Evolutionary conservation across 2,888 invertebrate genomes (phyloP).

Genomic region (Tryphoninae sp.): DNA sequence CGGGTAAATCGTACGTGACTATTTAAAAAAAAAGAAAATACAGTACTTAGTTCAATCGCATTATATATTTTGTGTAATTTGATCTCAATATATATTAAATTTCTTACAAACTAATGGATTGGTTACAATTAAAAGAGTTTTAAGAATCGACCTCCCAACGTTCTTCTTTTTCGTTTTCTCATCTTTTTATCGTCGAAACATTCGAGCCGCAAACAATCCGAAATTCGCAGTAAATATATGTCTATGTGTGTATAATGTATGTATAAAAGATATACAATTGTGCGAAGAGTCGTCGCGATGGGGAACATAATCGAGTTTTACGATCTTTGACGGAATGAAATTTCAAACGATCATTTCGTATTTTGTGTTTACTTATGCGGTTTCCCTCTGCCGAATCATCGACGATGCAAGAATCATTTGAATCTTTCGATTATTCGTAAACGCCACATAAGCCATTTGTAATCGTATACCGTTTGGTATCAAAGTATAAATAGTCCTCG

Average conservation of each 20-base stretch:
- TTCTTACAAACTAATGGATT: constrained; percentile 74
- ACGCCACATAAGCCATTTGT: constrained; percentile 9
- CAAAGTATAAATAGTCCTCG: constrained; percentile 71
- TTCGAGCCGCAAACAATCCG: constrained; percentile 18
- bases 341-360: background rate
- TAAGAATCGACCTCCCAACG: constrained; percentile 52
- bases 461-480: constrained; percentile 65
- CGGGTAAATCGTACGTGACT: background rate
- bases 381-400: too few species aligned
- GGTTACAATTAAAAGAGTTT: constrained; percentile 69
- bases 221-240: constrained; percentile 31
- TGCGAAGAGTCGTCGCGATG: constrained; percentile 38
- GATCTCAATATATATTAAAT: constrained; percentile 75
- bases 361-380: background rate
- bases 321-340: constrained; percentile 6
- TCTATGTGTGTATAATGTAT: constrained; percentile 37
- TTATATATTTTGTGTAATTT: constrained; percentile 69
- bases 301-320: constrained; percentile 25
- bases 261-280: constrained; percentile 39
- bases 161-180: background rate
- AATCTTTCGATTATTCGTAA: background rate
- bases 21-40: constrained; percentile 10
- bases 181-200: constrained; percentile 5
- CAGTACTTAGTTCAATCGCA: constrained; percentile 67
- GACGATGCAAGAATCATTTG: too few species aligned